Percentiles rank a stretch among this genome's conserved stretches.
Evolutionary conservation across 2,888 invertebrate genomes (phyloP).

Genomic region (Ditylenchus weischeri): DNA sequence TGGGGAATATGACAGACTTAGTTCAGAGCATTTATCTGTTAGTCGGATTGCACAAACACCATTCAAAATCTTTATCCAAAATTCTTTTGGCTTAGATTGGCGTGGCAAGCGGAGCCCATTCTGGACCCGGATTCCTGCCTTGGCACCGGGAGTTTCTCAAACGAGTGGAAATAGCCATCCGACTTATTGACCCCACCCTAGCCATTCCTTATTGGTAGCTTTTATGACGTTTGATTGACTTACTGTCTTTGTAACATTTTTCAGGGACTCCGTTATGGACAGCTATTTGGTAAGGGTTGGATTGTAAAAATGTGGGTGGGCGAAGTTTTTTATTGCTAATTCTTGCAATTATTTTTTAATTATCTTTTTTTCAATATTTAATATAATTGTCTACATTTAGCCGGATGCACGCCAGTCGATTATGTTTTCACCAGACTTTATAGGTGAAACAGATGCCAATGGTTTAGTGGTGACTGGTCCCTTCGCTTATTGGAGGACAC

Average conservation of each 20-base stretch:
- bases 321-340: no score
- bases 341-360: no score
- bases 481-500: slow-evolving; percentile 56
- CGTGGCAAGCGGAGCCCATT: slow-evolving; percentile 8
- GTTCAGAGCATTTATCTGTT: slow-evolving; percentile 47
- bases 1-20: slow-evolving; percentile 54
- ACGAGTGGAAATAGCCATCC: slow-evolving; percentile 52
- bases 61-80: not conserved
- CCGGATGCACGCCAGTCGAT: slow-evolving; percentile 59
- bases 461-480: slow-evolving; percentile 49
- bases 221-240: slow-evolving; percentile 29
- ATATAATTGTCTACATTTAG: no score
- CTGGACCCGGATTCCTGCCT: slow-evolving; percentile 45
- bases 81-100: slow-evolving; percentile 5
- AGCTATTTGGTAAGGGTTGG: slow-evolving; percentile 41
- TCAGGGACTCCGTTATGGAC: slow-evolving; percentile 57
- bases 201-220: slow-evolving; percentile 60
- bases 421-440: slow-evolving; percentile 55
- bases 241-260: not conserved
- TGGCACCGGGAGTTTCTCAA: slow-evolving; percentile 39
- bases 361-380: no score
- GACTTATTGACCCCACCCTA: slow-evolving; percentile 58
- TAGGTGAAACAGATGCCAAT: slow-evolving; percentile 51
- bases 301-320: no score
- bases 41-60: not conserved